Conservation (phyloP, 2,888 invertebrate species). For the Pemphredon lugubris region DNA sequence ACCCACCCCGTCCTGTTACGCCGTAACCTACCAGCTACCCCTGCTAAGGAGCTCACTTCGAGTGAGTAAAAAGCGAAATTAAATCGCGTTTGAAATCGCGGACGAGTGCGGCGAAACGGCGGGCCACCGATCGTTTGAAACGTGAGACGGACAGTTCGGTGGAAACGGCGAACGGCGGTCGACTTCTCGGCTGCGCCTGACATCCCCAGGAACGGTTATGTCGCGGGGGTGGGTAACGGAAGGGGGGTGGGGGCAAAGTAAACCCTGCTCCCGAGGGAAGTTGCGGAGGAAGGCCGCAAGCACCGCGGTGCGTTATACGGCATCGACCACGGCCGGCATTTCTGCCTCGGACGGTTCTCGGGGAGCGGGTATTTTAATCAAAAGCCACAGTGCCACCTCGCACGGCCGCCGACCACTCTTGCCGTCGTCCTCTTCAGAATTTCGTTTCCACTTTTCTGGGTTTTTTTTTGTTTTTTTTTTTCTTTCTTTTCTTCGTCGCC, state of each 20-base stretch:
- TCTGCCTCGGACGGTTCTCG: slow-evolving; percentile 10
- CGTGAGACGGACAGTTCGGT: background rate
- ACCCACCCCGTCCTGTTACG: too few relatives aligned
- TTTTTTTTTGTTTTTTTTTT: too few relatives aligned
- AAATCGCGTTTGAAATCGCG: too few relatives aligned
- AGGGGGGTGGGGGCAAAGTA: slow-evolving; percentile 7
- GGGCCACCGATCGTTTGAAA: slow-evolving; percentile 5
- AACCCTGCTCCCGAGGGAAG: slow-evolving; percentile 12
- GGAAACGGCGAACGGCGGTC: background rate
- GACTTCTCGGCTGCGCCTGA: slow-evolving; percentile 11
- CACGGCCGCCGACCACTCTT: background rate
- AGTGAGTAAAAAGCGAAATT: too few relatives aligned
- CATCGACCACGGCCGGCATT: slow-evolving; percentile 3
- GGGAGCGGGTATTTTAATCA: slow-evolving; percentile 33
- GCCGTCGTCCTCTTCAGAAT: background rate
- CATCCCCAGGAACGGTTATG: slow-evolving; percentile 34
- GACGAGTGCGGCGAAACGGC: too few relatives aligned
- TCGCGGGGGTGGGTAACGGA: background rate
- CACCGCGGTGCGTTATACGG: background rate
- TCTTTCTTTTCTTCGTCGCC: background rate
- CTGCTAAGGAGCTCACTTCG: too few relatives aligned
- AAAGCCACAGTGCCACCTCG: slow-evolving; percentile 1
- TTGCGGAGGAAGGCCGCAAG: background rate
- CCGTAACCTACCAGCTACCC: too few relatives aligned
- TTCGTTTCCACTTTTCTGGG: too few relatives aligned